Evolutionary conservation across 2,888 invertebrate genomes (phyloP).

Genomic region (Pachliopta kotzebuea): DNA sequence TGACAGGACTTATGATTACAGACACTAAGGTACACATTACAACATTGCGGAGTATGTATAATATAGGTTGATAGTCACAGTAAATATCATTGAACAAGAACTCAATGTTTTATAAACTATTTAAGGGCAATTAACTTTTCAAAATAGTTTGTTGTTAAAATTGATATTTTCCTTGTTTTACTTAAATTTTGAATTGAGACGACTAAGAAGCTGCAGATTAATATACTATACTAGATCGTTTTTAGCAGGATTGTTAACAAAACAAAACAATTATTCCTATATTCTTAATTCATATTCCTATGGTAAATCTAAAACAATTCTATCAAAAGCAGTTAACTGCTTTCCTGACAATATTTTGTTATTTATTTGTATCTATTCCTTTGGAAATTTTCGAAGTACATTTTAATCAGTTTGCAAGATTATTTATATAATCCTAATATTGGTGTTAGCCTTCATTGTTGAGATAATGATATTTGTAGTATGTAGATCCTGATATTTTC

Average conservation of each 20-base stretch:
- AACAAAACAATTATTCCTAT: too few species aligned
- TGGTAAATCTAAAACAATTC: neutral
- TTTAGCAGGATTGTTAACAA: too few species aligned
- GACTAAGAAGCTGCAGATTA: too few species aligned
- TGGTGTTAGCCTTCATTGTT: slow-evolving; percentile 19
- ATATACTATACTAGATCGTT: too few species aligned
- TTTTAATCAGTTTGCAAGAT: neutral
- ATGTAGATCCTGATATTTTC: slow-evolving; percentile 7
- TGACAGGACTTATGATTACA: neutral
- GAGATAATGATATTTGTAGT: slow-evolving; percentile 17
- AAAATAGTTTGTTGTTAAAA: too few species aligned
- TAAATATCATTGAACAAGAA: too few species aligned
- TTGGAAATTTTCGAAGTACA: neutral
- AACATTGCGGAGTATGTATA: neutral
- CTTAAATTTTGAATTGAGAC: too few species aligned
- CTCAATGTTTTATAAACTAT: too few species aligned
- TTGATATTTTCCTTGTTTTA: too few species aligned
- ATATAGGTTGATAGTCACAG: neutral
- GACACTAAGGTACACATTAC: neutral
- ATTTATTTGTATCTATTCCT: neutral
- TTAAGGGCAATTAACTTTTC: too few species aligned
- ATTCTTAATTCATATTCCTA: neutral
- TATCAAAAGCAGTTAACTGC: neutral
- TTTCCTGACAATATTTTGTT: neutral
- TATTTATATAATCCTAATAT: slow-evolving; percentile 9